These are phyloP conservation scores for Otolemur crassicaudatus DNA, from an alignment of 2,797 vertebrate genomes.

Conservation along the genomic window DNA sequence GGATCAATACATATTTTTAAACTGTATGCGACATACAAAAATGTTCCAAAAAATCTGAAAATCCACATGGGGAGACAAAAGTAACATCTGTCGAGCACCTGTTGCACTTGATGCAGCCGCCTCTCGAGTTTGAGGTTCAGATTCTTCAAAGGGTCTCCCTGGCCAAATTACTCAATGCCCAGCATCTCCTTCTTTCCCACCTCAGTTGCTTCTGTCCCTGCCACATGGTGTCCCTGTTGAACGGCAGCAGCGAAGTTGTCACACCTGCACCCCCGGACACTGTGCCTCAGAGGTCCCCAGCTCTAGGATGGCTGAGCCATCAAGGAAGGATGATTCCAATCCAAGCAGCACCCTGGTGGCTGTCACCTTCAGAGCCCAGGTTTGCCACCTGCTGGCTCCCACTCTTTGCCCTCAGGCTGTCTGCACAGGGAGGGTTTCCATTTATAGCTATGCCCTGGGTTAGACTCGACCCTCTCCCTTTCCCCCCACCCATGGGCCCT, in stretches of 20 bases:
- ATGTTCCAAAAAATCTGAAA: background rate
- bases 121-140: background rate
- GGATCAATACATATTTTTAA: background rate
- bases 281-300: background rate
- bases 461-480: background rate
- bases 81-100: background rate
- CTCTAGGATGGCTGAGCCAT: background rate
- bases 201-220: background rate
- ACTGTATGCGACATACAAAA: background rate
- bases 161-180: background rate
- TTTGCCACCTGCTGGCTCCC: background rate
- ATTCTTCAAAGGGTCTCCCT: background rate
- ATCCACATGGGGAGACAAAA: background rate
- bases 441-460: fast-evolving
- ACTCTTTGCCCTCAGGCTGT: background rate
- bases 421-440: background rate
- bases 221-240: background rate
- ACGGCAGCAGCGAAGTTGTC: background rate
- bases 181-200: background rate
- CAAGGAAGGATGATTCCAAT: background rate
- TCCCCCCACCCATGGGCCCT: background rate
- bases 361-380: background rate
- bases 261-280: background rate
- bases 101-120: background rate
- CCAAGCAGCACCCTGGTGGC: background rate